Evolutionary conservation across 2,113 vertebrate genomes (phyloP).

Genomic region (Vanacampus margaritifer): DNA sequence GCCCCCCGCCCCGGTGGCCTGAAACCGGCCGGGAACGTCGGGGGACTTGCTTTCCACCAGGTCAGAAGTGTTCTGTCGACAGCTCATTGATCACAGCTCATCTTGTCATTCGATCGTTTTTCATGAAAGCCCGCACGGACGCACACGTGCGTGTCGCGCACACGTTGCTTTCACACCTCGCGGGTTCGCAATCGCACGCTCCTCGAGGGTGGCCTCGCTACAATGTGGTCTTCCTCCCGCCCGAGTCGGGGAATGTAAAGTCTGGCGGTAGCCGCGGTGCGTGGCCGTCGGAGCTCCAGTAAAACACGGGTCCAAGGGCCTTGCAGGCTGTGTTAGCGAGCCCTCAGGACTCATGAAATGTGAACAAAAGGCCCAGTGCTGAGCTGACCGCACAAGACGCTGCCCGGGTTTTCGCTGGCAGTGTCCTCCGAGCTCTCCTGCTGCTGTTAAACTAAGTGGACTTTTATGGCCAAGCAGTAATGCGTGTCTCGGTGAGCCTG

Average conservation of each 20-base stretch:
- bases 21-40: conserved; percentile 58
- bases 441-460: conserved; percentile 73
- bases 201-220: conserved; percentile 49
- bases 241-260: conserved; percentile 38
- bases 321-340: conserved; percentile 61
- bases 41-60: conserved; percentile 71
- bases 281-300: conserved; percentile 36
- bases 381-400: conserved; percentile 73
- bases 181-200: conserved; percentile 54
- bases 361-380: conserved; percentile 73
- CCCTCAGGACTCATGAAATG: conserved; percentile 69
- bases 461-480: conserved; percentile 65
- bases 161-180: conserved; percentile 40
- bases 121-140: conserved; percentile 45
- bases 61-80: conserved; percentile 82
- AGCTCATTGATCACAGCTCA: conserved; percentile 80
- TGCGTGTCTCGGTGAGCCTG: conserved; percentile 54
- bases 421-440: conserved; percentile 64
- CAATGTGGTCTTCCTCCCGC: conserved; percentile 49
- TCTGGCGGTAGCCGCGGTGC: conserved; percentile 53
- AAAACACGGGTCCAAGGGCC: conserved; percentile 57
- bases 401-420: conserved; percentile 65
- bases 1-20: conserved; percentile 69
- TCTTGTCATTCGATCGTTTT: conserved; percentile 70
- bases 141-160: conserved; percentile 20